These are phyloP conservation scores for Coreoperca whiteheadi DNA, from an alignment of 2,113 vertebrate species.

Conservation along the genomic window DNA sequence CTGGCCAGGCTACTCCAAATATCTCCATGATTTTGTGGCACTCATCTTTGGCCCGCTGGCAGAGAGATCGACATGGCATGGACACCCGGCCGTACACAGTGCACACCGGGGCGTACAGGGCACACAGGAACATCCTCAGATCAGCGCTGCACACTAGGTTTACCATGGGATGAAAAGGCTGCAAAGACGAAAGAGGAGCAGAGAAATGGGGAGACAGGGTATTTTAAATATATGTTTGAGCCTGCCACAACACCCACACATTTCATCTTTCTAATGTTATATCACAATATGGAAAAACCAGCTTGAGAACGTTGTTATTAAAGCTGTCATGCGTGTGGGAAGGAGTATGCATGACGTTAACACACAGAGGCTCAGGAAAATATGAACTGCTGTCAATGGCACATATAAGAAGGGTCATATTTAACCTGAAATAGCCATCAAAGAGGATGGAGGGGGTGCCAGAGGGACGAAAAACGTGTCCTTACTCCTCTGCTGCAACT, in stretches of 20 bases:
- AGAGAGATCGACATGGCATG: slow-evolving; percentile 93
- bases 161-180: slow-evolving; percentile 98
- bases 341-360: slow-evolving; percentile 6
- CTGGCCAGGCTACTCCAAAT: slow-evolving; percentile 95
- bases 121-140: slow-evolving; percentile 94
- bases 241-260: slow-evolving; percentile 1
- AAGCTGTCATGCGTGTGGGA: slow-evolving; percentile 8
- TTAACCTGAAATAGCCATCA: slow-evolving; percentile 62
- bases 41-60: slow-evolving; percentile 90
- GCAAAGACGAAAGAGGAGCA: slow-evolving; percentile 12
- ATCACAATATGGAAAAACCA: not conserved
- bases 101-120: slow-evolving; percentile 94
- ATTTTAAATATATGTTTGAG: slow-evolving; percentile 6
- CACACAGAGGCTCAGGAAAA: slow-evolving; percentile 18
- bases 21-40: slow-evolving; percentile 97
- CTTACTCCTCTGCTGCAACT: slow-evolving; percentile 34
- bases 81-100: slow-evolving; percentile 93
- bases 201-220: not conserved
- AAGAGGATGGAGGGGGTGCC: slow-evolving; percentile 38
- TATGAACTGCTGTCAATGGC: slow-evolving; percentile 23
- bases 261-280: not conserved
- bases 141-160: slow-evolving; percentile 96
- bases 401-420: slow-evolving; percentile 40
- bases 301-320: slow-evolving; percentile 33
- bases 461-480: slow-evolving; percentile 20